Percentiles rank a stretch among this genome's conserved stretches.
These are phyloP conservation scores for Limnephilus auricula DNA, from an alignment of 2,888 invertebrate species.

Conservation along the genomic window DNA sequence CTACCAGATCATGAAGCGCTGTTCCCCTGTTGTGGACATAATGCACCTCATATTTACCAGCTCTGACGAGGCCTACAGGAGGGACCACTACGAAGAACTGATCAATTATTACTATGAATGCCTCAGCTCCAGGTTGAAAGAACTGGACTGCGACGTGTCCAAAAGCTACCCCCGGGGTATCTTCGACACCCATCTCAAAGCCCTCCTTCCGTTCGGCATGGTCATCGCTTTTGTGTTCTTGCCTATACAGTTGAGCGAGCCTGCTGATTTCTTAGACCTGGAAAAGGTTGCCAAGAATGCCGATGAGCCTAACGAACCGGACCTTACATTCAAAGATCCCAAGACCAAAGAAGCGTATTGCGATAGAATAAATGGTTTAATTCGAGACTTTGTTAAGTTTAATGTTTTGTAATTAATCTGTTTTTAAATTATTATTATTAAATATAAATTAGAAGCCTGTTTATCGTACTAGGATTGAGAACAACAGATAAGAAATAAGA, in stretches of 20 bases:
- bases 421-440: no score
- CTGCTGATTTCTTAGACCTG: slow-evolving; percentile 55
- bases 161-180: slow-evolving; percentile 51
- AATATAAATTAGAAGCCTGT: no score
- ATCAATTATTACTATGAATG: slow-evolving; percentile 56
- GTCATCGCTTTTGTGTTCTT: slow-evolving; percentile 50
- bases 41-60: slow-evolving; percentile 57
- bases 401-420: slow-evolving; percentile 31
- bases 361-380: slow-evolving; percentile 50
- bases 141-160: slow-evolving; percentile 39
- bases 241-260: slow-evolving; percentile 54
- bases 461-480: no score
- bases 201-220: slow-evolving; percentile 58
- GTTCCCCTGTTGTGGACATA: slow-evolving; percentile 58
- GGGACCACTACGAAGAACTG: slow-evolving; percentile 53
- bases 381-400: slow-evolving; percentile 54
- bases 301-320: slow-evolving; percentile 6
- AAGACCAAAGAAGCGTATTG: slow-evolving; percentile 46
- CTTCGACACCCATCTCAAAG: slow-evolving; percentile 52
- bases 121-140: slow-evolving; percentile 27
- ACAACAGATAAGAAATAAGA: no score
- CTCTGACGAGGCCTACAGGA: slow-evolving; percentile 53
- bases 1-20: slow-evolving; percentile 60
- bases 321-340: slow-evolving; percentile 52
- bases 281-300: slow-evolving; percentile 37